Base-by-base conservation (phyloP, 2,888 invertebrate species). In the Agriopis marginaria region DNA sequence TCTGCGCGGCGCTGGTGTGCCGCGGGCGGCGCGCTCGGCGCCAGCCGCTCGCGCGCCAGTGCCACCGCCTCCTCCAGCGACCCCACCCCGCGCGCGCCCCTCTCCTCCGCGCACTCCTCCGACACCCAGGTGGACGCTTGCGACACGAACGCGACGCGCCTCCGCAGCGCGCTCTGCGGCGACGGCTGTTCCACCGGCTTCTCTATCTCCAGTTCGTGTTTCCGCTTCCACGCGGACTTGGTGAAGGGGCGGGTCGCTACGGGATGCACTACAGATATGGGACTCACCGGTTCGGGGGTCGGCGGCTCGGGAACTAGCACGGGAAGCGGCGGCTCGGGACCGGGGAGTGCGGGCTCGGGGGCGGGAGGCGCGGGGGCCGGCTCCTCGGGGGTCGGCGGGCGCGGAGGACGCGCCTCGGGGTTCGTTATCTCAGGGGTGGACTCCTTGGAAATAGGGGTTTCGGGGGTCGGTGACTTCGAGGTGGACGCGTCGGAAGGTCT, bases 231-330 rank as follows among this genome's bases (percentile, higher is more conserved):
- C 55, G 94, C 94, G 56, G 95, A 93, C 75, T 95, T 93, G 0
- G 95, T 90, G 81, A 95, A 95, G 0, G 95, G 94, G 3, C 93
- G 89, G 67, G 94, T 95, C 40, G 95, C 95, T 42, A 95, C 92
- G 11, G 94, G 89, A 74, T 94, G 94, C 71, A 91, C 90, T 63
- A 89, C 92, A 7, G 92, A 90, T 50, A 93, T 91, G 42, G 93
- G 91, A 75, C 90, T 92, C 68, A 85, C 85, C 63, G 88, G 84
- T 63, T 86, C 86, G 55, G 74, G 63, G 66, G 66, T 71, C 70
- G 68, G 39, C 74, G 74, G 75, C 70, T 76, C 77, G 49, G 74
- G 63, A 44, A 64, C 74, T 66, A 76, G 75, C 64, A 75, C 73
- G 74, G 74, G 11, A 73, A 61, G 62, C 60, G 32, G 49, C 44